These are phyloP conservation scores for Psix sp. DNA, from an alignment of 1,140 invertebrate species.

Conservation along the genomic window DNA sequence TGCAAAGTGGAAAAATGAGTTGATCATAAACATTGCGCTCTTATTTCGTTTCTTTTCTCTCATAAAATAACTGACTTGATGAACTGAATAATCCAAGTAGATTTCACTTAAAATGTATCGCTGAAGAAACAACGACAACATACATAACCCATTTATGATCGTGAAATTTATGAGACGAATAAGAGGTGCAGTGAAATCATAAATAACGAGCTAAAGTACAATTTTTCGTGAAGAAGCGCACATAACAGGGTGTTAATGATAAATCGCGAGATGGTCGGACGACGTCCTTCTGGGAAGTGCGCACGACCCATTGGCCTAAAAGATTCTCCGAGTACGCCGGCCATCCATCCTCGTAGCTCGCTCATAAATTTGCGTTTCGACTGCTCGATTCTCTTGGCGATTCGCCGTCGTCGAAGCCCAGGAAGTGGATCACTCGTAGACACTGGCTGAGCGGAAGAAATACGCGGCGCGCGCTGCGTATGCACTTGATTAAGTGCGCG, in stretches of 20 bases:
- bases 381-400: slow-evolving; percentile 64
- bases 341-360: slow-evolving; percentile 62
- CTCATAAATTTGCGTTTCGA: slow-evolving; percentile 70
- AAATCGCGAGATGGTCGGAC: slow-evolving; percentile 58
- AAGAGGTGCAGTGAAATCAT: slow-evolving; percentile 25
- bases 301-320: slow-evolving; percentile 71
- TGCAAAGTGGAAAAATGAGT: too few relatives aligned
- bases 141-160: slow-evolving; percentile 39
- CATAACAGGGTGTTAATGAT: slow-evolving; percentile 50
- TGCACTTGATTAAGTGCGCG: slow-evolving; percentile 55
- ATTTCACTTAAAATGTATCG: background rate
- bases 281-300: slow-evolving; percentile 50
- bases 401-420: slow-evolving; percentile 62
- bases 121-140: slow-evolving; percentile 11
- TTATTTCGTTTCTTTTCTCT: too few relatives aligned
- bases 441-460: slow-evolving; percentile 50
- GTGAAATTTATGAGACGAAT: slow-evolving; percentile 37
- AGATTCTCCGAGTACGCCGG: slow-evolving; percentile 58
- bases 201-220: slow-evolving; percentile 40
- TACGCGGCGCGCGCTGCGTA: slow-evolving; percentile 38
- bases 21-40: too few relatives aligned
- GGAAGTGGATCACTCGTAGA: slow-evolving; percentile 51
- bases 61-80: too few relatives aligned
- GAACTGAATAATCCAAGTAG: background rate
- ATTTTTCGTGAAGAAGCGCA: slow-evolving; percentile 31